These are phyloP conservation scores for Rutpela maculata DNA, from an alignment of 2,888 invertebrate genomes.

Conservation along the genomic window DNA sequence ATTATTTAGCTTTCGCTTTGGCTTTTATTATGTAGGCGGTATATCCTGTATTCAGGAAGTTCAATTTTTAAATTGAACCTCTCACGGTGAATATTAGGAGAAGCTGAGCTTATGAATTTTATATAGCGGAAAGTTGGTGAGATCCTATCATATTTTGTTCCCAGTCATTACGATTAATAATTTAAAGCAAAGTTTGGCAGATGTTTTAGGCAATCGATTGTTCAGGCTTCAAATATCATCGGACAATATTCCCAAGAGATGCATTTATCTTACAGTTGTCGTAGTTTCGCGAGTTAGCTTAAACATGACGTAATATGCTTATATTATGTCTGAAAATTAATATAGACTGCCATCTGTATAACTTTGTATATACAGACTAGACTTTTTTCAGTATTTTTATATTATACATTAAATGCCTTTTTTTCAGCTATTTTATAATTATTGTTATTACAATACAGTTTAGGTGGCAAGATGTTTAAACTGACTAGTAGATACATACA, in stretches of 20 bases:
- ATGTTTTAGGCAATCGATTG: constrained; percentile 44
- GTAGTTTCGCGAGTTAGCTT: constrained; percentile 8
- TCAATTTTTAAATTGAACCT: constrained; percentile 27
- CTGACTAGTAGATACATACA: no score
- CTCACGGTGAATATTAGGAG: constrained; percentile 38
- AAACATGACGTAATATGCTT: constrained; percentile 20
- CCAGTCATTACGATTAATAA: constrained; percentile 44
- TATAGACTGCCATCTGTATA: no score
- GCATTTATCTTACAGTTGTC: constrained; percentile 31
- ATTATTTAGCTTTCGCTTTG: background rate
- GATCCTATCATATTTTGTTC: constrained; percentile 43
- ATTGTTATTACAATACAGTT: no score
- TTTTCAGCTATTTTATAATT: no score
- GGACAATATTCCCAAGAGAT: constrained; percentile 19
- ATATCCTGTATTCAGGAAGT: constrained; percentile 2
- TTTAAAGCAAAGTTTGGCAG: constrained; percentile 40
- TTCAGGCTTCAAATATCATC: constrained; percentile 35
- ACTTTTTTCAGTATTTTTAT: no score
- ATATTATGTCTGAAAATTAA: constrained; percentile 13
- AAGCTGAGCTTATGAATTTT: constrained; percentile 45
- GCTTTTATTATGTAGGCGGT: background rate
- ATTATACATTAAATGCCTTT: no score
- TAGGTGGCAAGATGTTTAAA: no score
- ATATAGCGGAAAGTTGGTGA: constrained; percentile 41
- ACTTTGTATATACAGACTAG: no score